phyloP scores from a whole-genome alignment of 2,113 vertebrate species.

The Mormoops blainvillei region DNA sequence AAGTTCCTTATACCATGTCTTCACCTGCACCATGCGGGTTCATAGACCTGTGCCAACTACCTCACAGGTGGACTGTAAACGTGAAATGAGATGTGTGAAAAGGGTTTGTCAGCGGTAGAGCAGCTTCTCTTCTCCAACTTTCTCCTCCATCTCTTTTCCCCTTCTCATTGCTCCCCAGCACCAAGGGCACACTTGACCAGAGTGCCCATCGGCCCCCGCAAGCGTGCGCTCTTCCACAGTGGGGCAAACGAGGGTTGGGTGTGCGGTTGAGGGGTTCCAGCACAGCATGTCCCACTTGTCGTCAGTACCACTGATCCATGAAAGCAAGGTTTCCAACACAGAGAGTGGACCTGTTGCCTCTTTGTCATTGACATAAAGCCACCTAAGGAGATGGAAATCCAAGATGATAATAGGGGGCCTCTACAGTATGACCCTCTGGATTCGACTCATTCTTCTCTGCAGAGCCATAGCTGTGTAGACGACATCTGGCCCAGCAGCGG shows the following conservation, averaged over 20 bases:
- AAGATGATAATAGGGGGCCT: fast-evolving
- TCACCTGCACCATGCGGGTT: too few species aligned
- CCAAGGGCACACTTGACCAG: neutral
- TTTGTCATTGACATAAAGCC: neutral
- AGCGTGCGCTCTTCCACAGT: neutral
- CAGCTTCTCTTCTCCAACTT: neutral
- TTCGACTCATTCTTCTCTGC: neutral
- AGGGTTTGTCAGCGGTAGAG: fast-evolving
- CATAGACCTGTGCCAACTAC: too few species aligned
- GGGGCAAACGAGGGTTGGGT: neutral
- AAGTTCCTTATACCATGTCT: too few species aligned
- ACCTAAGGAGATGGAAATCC: neutral
- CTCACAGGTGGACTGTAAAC: neutral
- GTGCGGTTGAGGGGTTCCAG: neutral
- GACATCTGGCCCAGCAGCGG: fast-evolving
- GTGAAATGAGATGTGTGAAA: neutral
- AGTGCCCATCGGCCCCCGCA: fast-evolving
- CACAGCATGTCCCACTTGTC: neutral
- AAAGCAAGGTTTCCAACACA: neutral
- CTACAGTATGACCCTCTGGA: fast-evolving
- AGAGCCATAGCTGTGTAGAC: fast-evolving
- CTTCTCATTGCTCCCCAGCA: neutral
- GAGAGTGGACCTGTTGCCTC: neutral
- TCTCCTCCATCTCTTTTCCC: neutral
- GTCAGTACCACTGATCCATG: neutral